Percentiles rank a stretch among this genome's conserved stretches.
Evolutionary conservation across 2,888 invertebrate genomes (phyloP).

Genomic region (Lampropteryx suffumata): DNA sequence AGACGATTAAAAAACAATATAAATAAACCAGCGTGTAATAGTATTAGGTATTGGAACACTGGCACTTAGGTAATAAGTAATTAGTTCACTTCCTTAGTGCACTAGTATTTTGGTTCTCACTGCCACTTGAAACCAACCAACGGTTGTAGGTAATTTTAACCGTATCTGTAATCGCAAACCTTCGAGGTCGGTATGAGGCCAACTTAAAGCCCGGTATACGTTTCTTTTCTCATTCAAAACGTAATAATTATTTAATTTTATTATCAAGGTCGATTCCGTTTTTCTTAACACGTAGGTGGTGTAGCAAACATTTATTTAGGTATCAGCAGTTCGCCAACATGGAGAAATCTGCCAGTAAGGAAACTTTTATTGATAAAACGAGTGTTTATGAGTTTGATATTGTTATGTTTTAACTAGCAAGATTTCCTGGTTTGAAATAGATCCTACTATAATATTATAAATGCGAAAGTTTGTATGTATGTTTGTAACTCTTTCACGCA

Average conservation of each 20-base stretch:
- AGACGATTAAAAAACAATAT: too few relatives aligned
- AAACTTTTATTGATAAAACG: too few relatives aligned
- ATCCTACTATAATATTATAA: too few relatives aligned
- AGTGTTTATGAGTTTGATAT: too few relatives aligned
- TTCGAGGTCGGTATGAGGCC: slow-evolving; percentile 29
- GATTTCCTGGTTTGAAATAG: not conserved
- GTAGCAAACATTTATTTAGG: not conserved
- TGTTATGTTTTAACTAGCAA: too few relatives aligned
- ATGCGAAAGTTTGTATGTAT: too few relatives aligned
- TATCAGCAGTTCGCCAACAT: too few relatives aligned
- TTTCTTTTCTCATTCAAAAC: slow-evolving; percentile 18
- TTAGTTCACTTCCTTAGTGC: slow-evolving; percentile 7
- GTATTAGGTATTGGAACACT: too few relatives aligned
- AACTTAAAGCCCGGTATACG: slow-evolving; percentile 17
- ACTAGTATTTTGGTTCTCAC: slow-evolving; percentile 3
- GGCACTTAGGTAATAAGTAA: too few relatives aligned
- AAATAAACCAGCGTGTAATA: too few relatives aligned
- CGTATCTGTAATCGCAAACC: slow-evolving; percentile 24
- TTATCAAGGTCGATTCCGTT: slow-evolving; percentile 6
- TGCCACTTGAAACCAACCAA: slow-evolving; percentile 9
- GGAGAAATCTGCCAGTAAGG: not conserved
- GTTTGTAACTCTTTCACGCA: too few relatives aligned
- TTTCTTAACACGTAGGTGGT: slow-evolving; percentile 4
- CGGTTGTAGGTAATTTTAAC: slow-evolving; percentile 12
- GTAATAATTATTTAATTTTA: slow-evolving; percentile 13